A percentile compares a stretch with the other conserved stretches of the same genome.
Conservation (phyloP, 2,797 vertebrate species). For the Gobionotothen gibberifrons region DNA sequence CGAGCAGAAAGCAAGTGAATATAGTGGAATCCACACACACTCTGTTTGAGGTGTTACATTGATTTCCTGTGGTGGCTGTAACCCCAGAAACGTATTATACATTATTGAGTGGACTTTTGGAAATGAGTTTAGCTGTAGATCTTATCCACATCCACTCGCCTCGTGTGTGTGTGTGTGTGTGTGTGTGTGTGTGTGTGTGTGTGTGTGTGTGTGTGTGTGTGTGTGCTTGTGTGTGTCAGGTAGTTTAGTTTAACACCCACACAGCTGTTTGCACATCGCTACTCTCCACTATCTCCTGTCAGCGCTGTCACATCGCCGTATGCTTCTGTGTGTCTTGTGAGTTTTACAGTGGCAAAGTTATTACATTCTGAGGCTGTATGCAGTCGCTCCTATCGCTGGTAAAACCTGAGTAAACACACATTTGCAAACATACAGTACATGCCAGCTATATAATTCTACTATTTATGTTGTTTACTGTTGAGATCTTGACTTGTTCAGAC, state of each 20-base stretch:
- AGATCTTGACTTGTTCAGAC: background rate
- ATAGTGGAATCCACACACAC: background rate
- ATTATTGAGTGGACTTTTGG: conserved; percentile 45
- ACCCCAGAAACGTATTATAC: conserved; percentile 34
- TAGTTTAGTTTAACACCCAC: conserved; percentile 6
- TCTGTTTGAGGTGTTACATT: conserved; percentile 5
- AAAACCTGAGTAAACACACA: conserved; percentile 12
- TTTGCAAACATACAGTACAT: background rate
- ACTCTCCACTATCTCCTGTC: conserved; percentile 8
- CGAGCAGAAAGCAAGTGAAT: background rate
- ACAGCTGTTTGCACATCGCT: conserved; percentile 30
- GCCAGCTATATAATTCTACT: background rate
- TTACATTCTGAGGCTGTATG: conserved; percentile 1
- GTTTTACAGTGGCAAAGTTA: conserved; percentile 21
- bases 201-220: background rate
- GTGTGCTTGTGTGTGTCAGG: background rate
- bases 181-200: background rate
- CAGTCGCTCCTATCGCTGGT: background rate
- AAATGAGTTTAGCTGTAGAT: conserved; percentile 54
- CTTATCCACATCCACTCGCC: conserved; percentile 29
- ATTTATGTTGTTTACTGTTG: background rate
- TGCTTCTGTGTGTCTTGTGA: conserved; percentile 1
- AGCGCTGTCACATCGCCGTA: background rate
- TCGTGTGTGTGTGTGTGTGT: background rate
- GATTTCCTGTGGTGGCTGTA: conserved; percentile 52